Evolutionary conservation across 2,888 invertebrate genomes (phyloP), one percentile per base, ranked within the genome.

Genomic region (Drosophila kokeensis): DNA sequence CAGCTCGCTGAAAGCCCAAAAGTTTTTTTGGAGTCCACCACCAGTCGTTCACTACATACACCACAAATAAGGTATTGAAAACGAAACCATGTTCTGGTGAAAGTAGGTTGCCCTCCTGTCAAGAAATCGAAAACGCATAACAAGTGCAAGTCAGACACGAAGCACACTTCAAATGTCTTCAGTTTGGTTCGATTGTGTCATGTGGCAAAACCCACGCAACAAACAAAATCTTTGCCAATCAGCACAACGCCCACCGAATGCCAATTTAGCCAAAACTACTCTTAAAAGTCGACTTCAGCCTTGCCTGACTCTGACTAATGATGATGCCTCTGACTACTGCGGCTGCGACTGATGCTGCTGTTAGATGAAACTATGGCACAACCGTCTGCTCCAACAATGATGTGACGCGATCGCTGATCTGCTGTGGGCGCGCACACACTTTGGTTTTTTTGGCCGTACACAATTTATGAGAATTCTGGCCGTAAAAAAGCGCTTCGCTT

Each of bases 21-120:
- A 60, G 49, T 57, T 74, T 65, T 65, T 64, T 42, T 57, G 10
- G 45, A 50, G 49, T 57, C 45, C 53, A 34, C 48, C 49, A 34
- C 40, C 42, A 53, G n/a, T 55, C 61, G 57, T 75, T 40, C 40
- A 49, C 27, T 6, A 24, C 21, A 45, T 11, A 38, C 54, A 38
- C 27, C 38, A n/a, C 42, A 29, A 21, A 73, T 75, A 89, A 72
- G 85, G 85, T 75, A 80, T 73, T 85, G 85, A 86, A 86, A 86
- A 73, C 73, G 85, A 86, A 88, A 90, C 83, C 83, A 60, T 50
- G 83, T 86, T 86, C 85, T 86, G 90, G 85, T 90, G 85, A 86
- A 86, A 86, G 85, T 84, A 80, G 87, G 76, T 74, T 81, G 72
- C 60, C 69, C 68, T 73, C 78, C 58, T 64, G 61, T 55, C 71